These are phyloP conservation scores for Bombus confusus DNA, from an alignment of 1,140 invertebrate species.

Conservation along the genomic window DNA sequence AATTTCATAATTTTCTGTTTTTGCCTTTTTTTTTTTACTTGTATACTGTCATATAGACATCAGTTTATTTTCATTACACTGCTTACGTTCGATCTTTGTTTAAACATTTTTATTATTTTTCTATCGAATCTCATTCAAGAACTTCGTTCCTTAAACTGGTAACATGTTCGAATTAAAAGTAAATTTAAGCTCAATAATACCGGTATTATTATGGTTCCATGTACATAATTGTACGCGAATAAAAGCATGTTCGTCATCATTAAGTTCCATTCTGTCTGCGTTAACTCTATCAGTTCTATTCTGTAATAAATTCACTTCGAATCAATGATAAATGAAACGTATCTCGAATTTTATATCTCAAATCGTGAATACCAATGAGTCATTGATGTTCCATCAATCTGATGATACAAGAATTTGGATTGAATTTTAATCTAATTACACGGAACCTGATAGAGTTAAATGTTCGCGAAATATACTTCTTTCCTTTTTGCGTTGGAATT, in stretches of 20 bases:
- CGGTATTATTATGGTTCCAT: conserved; percentile 1
- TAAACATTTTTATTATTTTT: neutral
- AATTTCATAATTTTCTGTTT: conserved; percentile 7
- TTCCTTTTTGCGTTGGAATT: conserved; percentile 8
- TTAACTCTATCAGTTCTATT: conserved; percentile 4
- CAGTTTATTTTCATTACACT: conserved; percentile 58
- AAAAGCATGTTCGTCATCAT: conserved; percentile 20
- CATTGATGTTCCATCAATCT: neutral
- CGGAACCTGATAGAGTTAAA: neutral
- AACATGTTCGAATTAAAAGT: conserved; percentile 7
- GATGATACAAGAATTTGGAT: neutral
- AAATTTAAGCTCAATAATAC: conserved; percentile 37
- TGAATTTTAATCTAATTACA: neutral
- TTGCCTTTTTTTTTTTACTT: conserved; percentile 35
- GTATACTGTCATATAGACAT: conserved; percentile 56
- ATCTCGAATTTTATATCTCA: neutral
- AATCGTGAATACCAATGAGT: neutral
- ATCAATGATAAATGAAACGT: neutral
- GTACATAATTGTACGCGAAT: conserved; percentile 11
- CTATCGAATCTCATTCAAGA: neutral
- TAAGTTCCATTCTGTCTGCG: neutral
- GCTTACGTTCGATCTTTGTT: conserved; percentile 42
- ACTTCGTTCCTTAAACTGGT: neutral
- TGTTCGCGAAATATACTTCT: neutral
- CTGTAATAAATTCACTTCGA: no score